Percentiles rank a stretch among this genome's conserved stretches.
Conservation (phyloP, 2,797 vertebrate species). For the Loriculus beryllinus region DNA sequence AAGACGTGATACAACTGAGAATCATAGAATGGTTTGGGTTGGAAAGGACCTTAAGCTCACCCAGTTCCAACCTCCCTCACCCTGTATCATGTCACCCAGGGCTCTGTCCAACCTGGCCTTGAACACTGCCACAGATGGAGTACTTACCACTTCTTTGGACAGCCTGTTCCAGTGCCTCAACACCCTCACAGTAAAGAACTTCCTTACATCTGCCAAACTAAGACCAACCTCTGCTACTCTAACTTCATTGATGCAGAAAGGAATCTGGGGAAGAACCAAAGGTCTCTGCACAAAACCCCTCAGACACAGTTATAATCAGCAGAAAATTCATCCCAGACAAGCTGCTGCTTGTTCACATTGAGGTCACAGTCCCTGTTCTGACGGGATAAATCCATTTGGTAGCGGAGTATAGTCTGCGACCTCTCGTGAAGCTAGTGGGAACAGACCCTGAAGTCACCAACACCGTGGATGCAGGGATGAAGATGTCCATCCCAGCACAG, state of each 20-base stretch:
- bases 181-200: background rate
- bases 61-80: background rate
- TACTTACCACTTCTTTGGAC: background rate
- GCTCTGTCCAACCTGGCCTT: background rate
- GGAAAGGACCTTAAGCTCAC: background rate
- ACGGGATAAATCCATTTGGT: background rate
- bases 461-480: background rate
- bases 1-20: background rate
- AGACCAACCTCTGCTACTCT: background rate
- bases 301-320: background rate
- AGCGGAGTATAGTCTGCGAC: background rate
- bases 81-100: background rate
- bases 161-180: background rate
- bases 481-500: background rate
- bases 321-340: background rate
- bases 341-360: background rate
- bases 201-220: background rate
- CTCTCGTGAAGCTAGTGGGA: background rate
- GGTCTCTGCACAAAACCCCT: background rate
- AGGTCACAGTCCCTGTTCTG: background rate
- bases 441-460: background rate
- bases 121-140: background rate
- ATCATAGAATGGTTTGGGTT: background rate
- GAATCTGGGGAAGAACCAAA: background rate
- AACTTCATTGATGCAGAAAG: background rate